A percentile compares a stretch with the other conserved stretches of the same genome.
These are phyloP conservation scores for Oscheius myriophilus DNA, from an alignment of 2,888 invertebrate genomes.

Conservation along the genomic window DNA sequence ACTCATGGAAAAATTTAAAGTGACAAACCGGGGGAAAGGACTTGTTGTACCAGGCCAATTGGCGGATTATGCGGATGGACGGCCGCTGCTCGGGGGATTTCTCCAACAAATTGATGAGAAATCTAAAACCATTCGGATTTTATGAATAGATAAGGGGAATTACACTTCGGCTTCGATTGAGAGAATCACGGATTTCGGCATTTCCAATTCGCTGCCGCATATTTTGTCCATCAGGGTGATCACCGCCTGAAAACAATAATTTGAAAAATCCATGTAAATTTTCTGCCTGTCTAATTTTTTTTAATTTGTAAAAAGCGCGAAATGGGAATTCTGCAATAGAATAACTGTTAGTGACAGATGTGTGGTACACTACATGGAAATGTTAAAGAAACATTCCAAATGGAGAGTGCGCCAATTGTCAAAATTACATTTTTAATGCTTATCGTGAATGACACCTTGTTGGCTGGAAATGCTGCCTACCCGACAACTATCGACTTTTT, in stretches of 20 bases:
- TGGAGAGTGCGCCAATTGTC: no score
- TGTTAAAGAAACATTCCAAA: no score
- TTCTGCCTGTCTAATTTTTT: no score
- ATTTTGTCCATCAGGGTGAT: constrained; percentile 86
- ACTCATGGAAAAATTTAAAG: background rate
- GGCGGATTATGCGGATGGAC: constrained; percentile 20
- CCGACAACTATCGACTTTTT: no score
- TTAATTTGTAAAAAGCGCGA: no score
- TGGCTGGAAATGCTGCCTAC: no score
- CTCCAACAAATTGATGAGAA: constrained; percentile 50
- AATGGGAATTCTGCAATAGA: no score
- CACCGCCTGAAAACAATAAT: constrained; percentile 40
- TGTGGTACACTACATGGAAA: no score
- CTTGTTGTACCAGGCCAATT: constrained; percentile 36
- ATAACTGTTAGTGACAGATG: no score
- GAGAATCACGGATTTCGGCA: constrained; percentile 81
- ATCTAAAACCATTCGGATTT: constrained; percentile 25
- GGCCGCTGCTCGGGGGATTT: constrained; percentile 55
- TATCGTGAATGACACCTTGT: no score
- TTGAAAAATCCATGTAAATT: no score
- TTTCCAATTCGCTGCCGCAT: constrained; percentile 85
- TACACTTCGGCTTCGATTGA: constrained; percentile 39
- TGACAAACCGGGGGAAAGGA: background rate
- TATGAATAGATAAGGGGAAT: constrained; percentile 8
- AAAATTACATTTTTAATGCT: no score